Conservation (phyloP, 2,797 vertebrate species). For the Myoxocephalus aenaeus region DNA sequence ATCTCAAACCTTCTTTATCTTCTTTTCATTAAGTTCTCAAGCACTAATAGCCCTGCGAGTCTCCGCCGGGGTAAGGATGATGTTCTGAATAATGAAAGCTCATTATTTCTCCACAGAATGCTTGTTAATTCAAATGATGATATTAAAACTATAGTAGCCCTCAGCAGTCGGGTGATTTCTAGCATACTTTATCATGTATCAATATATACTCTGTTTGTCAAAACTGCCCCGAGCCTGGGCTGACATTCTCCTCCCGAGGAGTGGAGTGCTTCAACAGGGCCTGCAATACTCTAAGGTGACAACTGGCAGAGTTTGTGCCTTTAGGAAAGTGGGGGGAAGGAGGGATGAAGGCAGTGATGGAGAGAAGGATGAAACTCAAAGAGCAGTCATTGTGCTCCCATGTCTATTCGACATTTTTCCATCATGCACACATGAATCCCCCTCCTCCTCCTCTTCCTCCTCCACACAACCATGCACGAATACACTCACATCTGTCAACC, state of each 20-base stretch:
- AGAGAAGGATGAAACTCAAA: conserved; percentile 91
- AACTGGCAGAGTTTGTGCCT: conserved; percentile 97
- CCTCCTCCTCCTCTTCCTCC: conserved; percentile 1
- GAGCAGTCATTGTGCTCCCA: conserved; percentile 85
- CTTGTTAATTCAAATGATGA: conserved; percentile 99
- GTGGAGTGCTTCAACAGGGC: conserved; percentile 96
- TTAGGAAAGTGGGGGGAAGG: conserved; percentile 88
- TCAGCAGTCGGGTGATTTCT: conserved; percentile 99
- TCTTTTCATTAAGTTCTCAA: conserved; percentile 99
- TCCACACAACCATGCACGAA: conserved; percentile 65
- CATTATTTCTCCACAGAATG: conserved; percentile 99
- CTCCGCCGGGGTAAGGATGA: conserved; percentile 99
- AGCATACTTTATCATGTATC: conserved; percentile 99
- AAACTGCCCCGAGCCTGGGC: conserved; percentile 99
- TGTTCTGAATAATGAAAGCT: conserved; percentile 99
- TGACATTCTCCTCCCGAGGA: conserved; percentile 95
- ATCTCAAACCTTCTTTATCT: conserved; percentile 99
- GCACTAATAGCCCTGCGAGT: conserved; percentile 98
- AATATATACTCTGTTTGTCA: conserved; percentile 99
- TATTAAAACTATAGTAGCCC: conserved; percentile 99
- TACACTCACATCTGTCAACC: conserved; percentile 79
- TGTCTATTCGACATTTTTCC: conserved; percentile 80
- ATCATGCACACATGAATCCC: conserved; percentile 70
- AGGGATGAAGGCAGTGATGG: conserved; percentile 72
- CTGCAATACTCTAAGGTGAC: conserved; percentile 98